phyloP scores from a whole-genome alignment of 2,113 vertebrate genomes.

The Hemichromis elongatus region DNA sequence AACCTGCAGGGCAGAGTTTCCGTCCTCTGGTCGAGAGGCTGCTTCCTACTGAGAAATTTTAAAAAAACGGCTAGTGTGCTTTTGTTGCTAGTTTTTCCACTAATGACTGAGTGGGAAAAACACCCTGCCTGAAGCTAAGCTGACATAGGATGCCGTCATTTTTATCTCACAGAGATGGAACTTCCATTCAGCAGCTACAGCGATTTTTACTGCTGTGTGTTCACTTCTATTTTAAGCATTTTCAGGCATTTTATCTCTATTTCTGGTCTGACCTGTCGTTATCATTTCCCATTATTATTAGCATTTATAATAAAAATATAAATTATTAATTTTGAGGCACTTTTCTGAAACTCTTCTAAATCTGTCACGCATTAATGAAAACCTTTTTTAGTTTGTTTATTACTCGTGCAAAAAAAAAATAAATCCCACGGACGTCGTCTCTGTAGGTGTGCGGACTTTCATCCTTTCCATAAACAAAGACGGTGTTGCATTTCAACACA shows the following conservation, averaged over 20 bases:
- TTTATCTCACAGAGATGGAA: accelerated
- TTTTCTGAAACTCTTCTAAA: not conserved
- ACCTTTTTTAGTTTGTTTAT: not conserved
- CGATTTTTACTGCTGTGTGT: not conserved
- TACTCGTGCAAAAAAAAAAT: not conserved
- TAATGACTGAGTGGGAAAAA: not conserved
- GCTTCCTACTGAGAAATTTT: no score
- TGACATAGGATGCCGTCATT: not conserved
- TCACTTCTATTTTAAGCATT: accelerated
- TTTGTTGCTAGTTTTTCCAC: no score
- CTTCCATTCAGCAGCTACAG: not conserved
- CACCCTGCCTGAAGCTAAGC: not conserved
- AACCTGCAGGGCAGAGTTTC: no score
- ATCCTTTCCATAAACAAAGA: not conserved
- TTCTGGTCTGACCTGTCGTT: not conserved
- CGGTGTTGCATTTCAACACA: not conserved
- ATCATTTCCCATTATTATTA: not conserved
- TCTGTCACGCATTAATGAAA: not conserved
- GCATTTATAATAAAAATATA: not conserved
- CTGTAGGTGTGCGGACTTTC: not conserved
- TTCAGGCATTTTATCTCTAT: accelerated
- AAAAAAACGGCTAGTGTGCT: no score
- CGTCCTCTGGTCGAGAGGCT: no score
- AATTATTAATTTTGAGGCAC: accelerated
- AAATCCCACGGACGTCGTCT: not conserved